These are phyloP conservation scores for Boloria euphrosyne DNA, from an alignment of 2,888 invertebrate genomes.

Conservation along the genomic window DNA sequence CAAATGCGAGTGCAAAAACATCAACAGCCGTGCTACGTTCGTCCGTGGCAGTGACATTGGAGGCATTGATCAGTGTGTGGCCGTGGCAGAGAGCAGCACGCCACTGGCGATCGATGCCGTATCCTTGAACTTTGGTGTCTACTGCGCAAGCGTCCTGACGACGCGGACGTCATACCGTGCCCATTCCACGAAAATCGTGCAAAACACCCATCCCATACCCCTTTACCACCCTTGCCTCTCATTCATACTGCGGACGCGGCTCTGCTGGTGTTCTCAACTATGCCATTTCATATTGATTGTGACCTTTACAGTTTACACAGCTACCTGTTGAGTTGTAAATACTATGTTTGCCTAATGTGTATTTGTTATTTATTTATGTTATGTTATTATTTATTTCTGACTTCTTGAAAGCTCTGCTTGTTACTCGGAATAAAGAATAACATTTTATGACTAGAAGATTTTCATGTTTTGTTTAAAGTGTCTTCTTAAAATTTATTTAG, in stretches of 20 bases:
- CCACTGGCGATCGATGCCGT: constrained; percentile 69
- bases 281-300: constrained; percentile 70
- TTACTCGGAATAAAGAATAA: neutral
- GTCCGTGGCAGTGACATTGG: constrained; percentile 61
- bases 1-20: constrained; percentile 22
- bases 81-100: constrained; percentile 59
- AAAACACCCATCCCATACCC: constrained; percentile 46
- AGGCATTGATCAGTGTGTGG: constrained; percentile 63
- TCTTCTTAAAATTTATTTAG: neutral
- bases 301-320: constrained; percentile 64
- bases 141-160: constrained; percentile 64
- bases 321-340: constrained; percentile 56
- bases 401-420: neutral
- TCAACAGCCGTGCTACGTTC: constrained; percentile 35
- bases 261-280: constrained; percentile 59
- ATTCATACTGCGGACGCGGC: constrained; percentile 59
- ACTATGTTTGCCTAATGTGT: constrained; percentile 20
- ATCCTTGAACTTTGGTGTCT: constrained; percentile 71
- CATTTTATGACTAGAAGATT: neutral
- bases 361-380: constrained; percentile 7
- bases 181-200: constrained; percentile 72
- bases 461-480: neutral
- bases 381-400: neutral
- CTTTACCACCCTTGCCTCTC: constrained; percentile 33
- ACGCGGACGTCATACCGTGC: constrained; percentile 71